phyloP scores from a whole-genome alignment of 2,113 vertebrate species.

The Gallinago paraguaiae region DNA sequence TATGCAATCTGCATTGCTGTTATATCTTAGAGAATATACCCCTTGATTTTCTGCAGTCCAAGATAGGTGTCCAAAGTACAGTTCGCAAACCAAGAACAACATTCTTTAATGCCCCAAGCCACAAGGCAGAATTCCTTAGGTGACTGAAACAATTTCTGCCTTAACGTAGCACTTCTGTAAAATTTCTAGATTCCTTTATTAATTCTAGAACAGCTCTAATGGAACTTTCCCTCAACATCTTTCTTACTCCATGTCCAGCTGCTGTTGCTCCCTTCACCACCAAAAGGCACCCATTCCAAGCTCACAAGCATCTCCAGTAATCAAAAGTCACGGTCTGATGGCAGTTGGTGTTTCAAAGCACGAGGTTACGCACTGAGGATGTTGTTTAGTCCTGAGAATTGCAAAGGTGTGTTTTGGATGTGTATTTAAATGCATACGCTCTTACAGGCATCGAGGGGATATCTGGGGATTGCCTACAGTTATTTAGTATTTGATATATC shows the following conservation, averaged over 20 bases:
- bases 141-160: background rate
- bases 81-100: background rate
- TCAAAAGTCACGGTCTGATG: background rate
- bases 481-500: conserved; percentile 54
- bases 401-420: background rate
- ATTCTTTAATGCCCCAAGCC: background rate
- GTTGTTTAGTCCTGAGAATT: background rate
- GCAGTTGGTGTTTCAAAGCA: background rate
- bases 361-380: background rate
- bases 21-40: background rate
- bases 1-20: background rate
- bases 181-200: background rate
- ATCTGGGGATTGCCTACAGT: conserved; percentile 36
- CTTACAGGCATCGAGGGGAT: background rate
- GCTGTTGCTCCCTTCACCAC: background rate
- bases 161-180: background rate
- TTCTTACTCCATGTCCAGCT: background rate
- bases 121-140: background rate
- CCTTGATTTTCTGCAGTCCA: background rate
- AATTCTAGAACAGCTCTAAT: background rate
- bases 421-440: background rate
- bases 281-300: background rate
- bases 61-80: background rate
- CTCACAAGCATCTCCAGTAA: background rate
- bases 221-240: background rate